Evolutionary conservation across 2,888 invertebrate genomes (phyloP).

Genomic region (Tribolium freemani): DNA sequence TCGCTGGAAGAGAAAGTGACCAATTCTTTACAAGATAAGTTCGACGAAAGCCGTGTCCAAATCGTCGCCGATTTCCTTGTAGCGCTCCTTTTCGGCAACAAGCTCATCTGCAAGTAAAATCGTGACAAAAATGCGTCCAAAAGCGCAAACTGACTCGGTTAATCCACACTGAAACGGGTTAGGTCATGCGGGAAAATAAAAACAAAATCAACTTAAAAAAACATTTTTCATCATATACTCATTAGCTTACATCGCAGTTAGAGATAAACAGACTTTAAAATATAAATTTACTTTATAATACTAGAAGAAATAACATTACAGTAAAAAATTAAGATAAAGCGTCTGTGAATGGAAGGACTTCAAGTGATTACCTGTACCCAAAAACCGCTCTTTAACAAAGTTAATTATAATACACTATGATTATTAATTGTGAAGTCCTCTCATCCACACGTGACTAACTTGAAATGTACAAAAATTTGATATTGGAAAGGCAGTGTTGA

Average conservation of each 20-base stretch:
- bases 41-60: conserved; percentile 99
- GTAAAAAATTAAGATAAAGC: conserved; percentile 28
- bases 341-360: conserved; percentile 34
- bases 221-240: conserved; percentile 50
- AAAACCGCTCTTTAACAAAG: conserved; percentile 27
- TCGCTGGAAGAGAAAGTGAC: conserved; percentile 26
- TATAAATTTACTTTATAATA: conserved; percentile 57
- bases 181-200: conserved; percentile 52
- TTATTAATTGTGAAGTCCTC: conserved; percentile 30
- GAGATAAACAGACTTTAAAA: conserved; percentile 65
- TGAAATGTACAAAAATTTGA: conserved; percentile 41
- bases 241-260: conserved; percentile 33
- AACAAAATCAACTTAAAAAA: conserved; percentile 58
- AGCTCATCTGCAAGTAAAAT: conserved; percentile 84
- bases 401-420: conserved; percentile 38
- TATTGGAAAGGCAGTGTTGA: conserved; percentile 58
- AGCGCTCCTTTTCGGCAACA: conserved; percentile 98
- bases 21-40: conserved; percentile 75
- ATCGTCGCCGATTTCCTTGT: conserved; percentile 99
- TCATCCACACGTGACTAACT: conserved; percentile 31
- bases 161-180: conserved; percentile 35
- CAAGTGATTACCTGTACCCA: conserved; percentile 26
- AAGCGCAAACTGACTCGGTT: conserved; percentile 7
- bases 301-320: conserved; percentile 37
- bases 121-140: neutral